These are phyloP conservation scores for Polymixis flavicincta DNA, from an alignment of 2,888 invertebrate genomes.

Conservation along the genomic window DNA sequence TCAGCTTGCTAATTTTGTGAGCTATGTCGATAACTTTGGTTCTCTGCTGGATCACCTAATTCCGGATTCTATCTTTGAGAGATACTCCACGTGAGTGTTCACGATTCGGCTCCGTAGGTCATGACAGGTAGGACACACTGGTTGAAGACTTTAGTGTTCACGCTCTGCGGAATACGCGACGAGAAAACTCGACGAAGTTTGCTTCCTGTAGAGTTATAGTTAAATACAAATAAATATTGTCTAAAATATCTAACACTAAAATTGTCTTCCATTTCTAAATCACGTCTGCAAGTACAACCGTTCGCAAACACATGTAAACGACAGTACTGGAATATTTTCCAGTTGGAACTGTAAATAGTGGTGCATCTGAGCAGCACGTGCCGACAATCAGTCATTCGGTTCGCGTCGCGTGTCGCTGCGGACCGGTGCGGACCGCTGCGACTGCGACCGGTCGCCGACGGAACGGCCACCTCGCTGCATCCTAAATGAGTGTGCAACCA, in stretches of 20 bases:
- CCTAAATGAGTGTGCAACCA: conserved; percentile 61
- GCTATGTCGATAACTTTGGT: too few relatives aligned
- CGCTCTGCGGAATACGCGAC: too few relatives aligned
- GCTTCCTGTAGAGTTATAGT: too few relatives aligned
- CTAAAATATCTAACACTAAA: conserved; percentile 8
- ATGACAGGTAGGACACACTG: too few relatives aligned
- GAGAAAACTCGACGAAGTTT: too few relatives aligned
- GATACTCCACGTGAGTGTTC: too few relatives aligned
- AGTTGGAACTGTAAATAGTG: conserved; percentile 48
- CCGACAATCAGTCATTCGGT: conserved; percentile 76
- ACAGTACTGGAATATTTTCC: conserved; percentile 52
- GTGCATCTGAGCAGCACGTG: conserved; percentile 71
- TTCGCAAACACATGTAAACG: conserved; percentile 45
- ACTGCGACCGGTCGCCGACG: conserved; percentile 45
- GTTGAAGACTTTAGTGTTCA: too few relatives aligned
- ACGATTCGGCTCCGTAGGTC: too few relatives aligned
- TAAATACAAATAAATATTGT: too few relatives aligned
- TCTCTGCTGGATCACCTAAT: too few relatives aligned
- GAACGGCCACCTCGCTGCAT: conserved; percentile 66
- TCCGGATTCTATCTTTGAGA: too few relatives aligned
- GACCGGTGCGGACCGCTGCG: conserved; percentile 40
- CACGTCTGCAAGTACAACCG: conserved; percentile 40
- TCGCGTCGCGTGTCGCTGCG: conserved; percentile 66
- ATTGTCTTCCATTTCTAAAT: conserved; percentile 5
- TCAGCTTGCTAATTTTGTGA: too few relatives aligned